Evolutionary conservation across 2,797 vertebrate species (phyloP).

Genomic region (Muscicapa striata): DNA sequence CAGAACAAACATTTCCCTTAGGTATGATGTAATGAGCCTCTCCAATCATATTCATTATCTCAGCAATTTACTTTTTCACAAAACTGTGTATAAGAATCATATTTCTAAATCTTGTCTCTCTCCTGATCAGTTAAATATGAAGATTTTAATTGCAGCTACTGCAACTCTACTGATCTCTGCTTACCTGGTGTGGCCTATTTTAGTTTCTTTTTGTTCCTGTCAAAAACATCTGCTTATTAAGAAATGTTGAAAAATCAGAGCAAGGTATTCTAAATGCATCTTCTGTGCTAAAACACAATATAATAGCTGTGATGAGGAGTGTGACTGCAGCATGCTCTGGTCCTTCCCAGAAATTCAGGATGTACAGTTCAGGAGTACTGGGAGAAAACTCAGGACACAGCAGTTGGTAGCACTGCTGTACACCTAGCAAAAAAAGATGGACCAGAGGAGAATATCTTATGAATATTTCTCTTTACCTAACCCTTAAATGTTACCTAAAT

Average conservation of each 20-base stretch:
- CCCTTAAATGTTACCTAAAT: neutral
- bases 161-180: neutral
- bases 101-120: neutral
- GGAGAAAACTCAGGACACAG: neutral
- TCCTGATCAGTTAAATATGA: neutral
- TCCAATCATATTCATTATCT: slow-evolving; percentile 84
- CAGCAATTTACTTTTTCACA: slow-evolving; percentile 72
- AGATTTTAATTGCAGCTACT: neutral
- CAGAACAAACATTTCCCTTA: slow-evolving; percentile 80
- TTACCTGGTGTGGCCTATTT: neutral
- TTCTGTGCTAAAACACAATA: neutral
- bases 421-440: neutral
- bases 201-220: neutral
- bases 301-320: neutral
- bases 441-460: neutral
- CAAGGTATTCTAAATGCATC: neutral
- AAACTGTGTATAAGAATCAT: neutral
- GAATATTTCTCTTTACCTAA: neutral
- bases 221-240: neutral
- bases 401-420: neutral
- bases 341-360: neutral
- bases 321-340: neutral
- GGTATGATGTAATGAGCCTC: slow-evolving; percentile 82
- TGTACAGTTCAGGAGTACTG: neutral
- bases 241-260: neutral